Conservation (phyloP, 2,113 vertebrate species). For the Labrus mixtus region DNA sequence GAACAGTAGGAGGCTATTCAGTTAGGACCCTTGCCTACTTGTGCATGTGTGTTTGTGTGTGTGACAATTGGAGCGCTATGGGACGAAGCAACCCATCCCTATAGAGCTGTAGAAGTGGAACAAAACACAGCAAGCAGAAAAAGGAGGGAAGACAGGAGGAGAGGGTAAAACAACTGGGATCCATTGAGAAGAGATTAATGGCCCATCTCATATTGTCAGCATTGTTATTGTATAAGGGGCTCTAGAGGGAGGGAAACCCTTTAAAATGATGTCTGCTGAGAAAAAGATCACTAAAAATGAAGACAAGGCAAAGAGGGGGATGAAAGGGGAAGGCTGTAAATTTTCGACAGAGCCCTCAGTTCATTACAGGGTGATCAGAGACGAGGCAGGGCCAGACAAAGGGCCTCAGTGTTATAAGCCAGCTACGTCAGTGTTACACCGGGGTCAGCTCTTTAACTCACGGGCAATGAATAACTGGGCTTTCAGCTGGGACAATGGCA, state of each 20-base stretch:
- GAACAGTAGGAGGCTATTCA: slow-evolving; percentile 75
- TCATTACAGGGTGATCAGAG: slow-evolving; percentile 92
- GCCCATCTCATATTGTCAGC: slow-evolving; percentile 73
- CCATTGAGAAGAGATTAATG: slow-evolving; percentile 76
- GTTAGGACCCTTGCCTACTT: slow-evolving; percentile 59
- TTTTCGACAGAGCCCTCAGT: slow-evolving; percentile 92
- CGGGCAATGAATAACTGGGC: slow-evolving; percentile 80
- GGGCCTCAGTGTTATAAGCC: slow-evolving; percentile 83
- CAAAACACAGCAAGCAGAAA: slow-evolving; percentile 59
- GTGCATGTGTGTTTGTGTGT: slow-evolving; percentile 19
- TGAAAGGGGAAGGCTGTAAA: slow-evolving; percentile 87
- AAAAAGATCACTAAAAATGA: slow-evolving; percentile 81
- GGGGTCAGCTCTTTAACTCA: slow-evolving; percentile 86
- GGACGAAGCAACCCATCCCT: slow-evolving; percentile 45
- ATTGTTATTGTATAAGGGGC: slow-evolving; percentile 64
- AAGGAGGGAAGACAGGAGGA: slow-evolving; percentile 52
- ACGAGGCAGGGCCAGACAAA: slow-evolving; percentile 87
- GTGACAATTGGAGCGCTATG: slow-evolving; percentile 43
- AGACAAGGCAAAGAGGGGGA: slow-evolving; percentile 71
- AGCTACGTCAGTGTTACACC: slow-evolving; percentile 83
- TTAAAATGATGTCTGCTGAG: slow-evolving; percentile 76
- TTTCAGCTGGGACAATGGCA: slow-evolving; percentile 77
- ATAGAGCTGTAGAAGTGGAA: slow-evolving; percentile 53
- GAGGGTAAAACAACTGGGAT: slow-evolving; percentile 69
- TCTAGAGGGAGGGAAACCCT: slow-evolving; percentile 64